These are phyloP conservation scores for Osmoderma eremita DNA, from an alignment of 2,888 invertebrate genomes.

Conservation along the genomic window DNA sequence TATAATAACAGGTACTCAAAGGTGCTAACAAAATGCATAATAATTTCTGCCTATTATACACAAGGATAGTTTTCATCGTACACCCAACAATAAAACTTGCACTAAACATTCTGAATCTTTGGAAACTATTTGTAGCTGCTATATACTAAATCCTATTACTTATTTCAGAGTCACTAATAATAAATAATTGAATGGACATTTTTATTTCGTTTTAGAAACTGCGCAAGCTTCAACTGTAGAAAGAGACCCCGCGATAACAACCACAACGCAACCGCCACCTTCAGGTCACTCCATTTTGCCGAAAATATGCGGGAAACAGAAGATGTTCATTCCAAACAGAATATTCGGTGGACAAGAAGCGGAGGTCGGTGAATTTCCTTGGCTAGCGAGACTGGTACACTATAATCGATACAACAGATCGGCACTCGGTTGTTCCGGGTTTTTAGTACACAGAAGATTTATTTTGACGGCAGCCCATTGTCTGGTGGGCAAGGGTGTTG, in stretches of 20 bases:
- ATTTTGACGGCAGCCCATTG: constrained; percentile 69
- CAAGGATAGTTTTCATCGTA: too few relatives aligned
- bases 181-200: too few relatives aligned
- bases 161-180: too few relatives aligned
- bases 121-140: too few relatives aligned
- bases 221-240: too few relatives aligned
- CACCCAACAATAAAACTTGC: too few relatives aligned
- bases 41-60: too few relatives aligned
- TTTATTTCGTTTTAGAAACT: too few relatives aligned
- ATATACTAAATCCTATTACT: too few relatives aligned
- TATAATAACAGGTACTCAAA: too few relatives aligned
- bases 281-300: constrained; percentile 51
- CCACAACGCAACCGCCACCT: constrained; percentile 12
- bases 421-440: constrained; percentile 64
- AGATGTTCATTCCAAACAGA: constrained; percentile 47
- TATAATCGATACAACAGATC: constrained; percentile 54
- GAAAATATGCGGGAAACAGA: constrained; percentile 57
- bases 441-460: constrained; percentile 66
- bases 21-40: too few relatives aligned
- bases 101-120: too few relatives aligned
- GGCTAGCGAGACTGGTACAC: constrained; percentile 67
- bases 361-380: constrained; percentile 67
- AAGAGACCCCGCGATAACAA: not conserved
- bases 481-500: constrained; percentile 49
- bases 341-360: constrained; percentile 64